Conservation (phyloP, 2,888 invertebrate species). For the Pomacea canaliculata region DNA sequence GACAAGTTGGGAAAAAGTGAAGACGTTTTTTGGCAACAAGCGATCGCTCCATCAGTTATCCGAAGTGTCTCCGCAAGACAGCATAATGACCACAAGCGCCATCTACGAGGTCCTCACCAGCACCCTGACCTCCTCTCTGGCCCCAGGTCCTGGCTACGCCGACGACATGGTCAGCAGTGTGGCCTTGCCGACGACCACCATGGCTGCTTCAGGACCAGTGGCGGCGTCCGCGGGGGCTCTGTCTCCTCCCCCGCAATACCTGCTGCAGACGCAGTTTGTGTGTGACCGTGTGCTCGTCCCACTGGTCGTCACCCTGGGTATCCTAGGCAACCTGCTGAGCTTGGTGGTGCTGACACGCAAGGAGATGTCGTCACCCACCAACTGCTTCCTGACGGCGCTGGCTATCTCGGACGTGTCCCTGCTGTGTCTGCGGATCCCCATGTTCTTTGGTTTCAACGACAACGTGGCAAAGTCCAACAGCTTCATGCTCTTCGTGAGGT, state of each 20-base stretch:
- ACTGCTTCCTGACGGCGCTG: slow-evolving; percentile 43
- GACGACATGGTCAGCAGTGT: not conserved
- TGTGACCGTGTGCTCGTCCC: slow-evolving; percentile 37
- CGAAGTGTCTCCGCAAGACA: too few relatives aligned
- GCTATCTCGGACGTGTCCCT: slow-evolving; percentile 42
- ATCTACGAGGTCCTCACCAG: slow-evolving; percentile 11
- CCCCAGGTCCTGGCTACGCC: not conserved
- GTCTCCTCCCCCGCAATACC: slow-evolving; percentile 25
- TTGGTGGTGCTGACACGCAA: slow-evolving; percentile 40
- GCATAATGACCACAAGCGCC: not conserved
- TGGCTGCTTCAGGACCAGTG: not conserved
- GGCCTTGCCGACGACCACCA: not conserved
- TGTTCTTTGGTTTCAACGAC: slow-evolving; percentile 33
- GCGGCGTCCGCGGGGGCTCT: not conserved
- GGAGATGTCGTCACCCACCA: slow-evolving; percentile 41
- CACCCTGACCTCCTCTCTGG: slow-evolving; percentile 15
- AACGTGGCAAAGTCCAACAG: slow-evolving; percentile 20
- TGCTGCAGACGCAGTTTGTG: slow-evolving; percentile 25
- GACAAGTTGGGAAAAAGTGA: too few relatives aligned
- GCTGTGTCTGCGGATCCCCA: slow-evolving; percentile 37
- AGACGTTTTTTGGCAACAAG: too few relatives aligned
- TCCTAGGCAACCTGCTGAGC: slow-evolving; percentile 42
- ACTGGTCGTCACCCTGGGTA: slow-evolving; percentile 37
- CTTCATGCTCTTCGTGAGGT: slow-evolving; percentile 36
- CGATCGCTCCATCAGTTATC: too few relatives aligned